phyloP scores from a whole-genome alignment of 2,797 vertebrate species.

The Hydrolagus colliei region DNA sequence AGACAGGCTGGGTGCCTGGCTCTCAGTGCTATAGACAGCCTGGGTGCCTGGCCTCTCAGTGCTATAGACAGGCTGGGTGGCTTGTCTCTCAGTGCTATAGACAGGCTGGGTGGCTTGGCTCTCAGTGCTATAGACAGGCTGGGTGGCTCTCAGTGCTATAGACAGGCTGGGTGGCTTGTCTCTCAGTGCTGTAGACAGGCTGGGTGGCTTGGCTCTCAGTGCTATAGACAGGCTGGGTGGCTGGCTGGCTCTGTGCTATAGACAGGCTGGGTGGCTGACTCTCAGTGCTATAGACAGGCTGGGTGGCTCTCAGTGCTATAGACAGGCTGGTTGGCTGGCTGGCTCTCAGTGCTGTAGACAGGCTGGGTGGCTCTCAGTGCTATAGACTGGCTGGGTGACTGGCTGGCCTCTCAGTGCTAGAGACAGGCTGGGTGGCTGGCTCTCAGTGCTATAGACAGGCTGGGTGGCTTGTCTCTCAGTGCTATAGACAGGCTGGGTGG shows the following conservation, averaged over 20 bases:
- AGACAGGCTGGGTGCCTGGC: too few relatives aligned
- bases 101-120: constrained; percentile 1
- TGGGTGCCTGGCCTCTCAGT: too few relatives aligned
- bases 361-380: not conserved
- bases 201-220: constrained; percentile 56
- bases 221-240: constrained; percentile 46
- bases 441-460: too few relatives aligned
- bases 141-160: too few relatives aligned
- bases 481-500: not conserved
- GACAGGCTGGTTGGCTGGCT: not conserved
- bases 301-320: constrained; percentile 44
- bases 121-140: too few relatives aligned
- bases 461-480: not conserved
- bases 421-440: too few relatives aligned
- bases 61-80: too few relatives aligned
- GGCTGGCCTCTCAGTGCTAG: too few relatives aligned
- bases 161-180: not conserved
- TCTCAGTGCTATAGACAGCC: too few relatives aligned
- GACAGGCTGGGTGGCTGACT: too few relatives aligned
- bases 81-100: not conserved
- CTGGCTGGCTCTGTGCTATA: constrained; percentile 44
- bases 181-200: constrained; percentile 40
- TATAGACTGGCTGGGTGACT: too few relatives aligned
- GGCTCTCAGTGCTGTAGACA: not conserved
- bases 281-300: too few relatives aligned